A percentile compares a stretch with the other conserved stretches of the same genome.
Conservation (phyloP, 2,113 vertebrate species). For the Procavia capensis region DNA sequence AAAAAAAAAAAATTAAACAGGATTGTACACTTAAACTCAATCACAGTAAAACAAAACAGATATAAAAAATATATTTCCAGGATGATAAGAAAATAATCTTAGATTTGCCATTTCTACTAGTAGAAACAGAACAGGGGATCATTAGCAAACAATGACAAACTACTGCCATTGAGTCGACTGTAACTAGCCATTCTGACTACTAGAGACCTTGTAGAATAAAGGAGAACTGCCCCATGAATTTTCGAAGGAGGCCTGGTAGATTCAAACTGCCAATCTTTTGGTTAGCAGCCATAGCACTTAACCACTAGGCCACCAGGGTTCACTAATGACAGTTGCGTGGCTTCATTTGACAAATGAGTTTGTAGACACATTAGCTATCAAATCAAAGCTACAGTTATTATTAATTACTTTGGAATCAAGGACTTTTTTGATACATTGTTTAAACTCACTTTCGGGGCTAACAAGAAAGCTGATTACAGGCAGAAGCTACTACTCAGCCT, state of each 20-base stretch:
- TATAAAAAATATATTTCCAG: not conserved
- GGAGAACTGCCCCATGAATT: too few species aligned
- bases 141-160: not conserved
- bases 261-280: too few species aligned
- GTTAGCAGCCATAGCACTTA: too few species aligned
- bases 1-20: too few species aligned
- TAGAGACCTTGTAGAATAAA: too few species aligned
- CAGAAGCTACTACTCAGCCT: not conserved
- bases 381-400: not conserved
- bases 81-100: not conserved
- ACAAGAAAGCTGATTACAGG: not conserved
- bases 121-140: not conserved
- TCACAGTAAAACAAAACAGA: too few species aligned
- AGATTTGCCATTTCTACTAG: not conserved
- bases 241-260: too few species aligned
- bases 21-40: too few species aligned
- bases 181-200: too few species aligned
- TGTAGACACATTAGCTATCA: not conserved
- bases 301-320: too few species aligned
- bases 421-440: not conserved
- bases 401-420: slow-evolving; percentile 3
- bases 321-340: not conserved
- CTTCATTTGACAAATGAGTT: not conserved
- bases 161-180: too few species aligned
- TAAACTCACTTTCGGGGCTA: not conserved